Conservation (phyloP, 2,113 vertebrate species). For the Xyliphius kryptos region DNA sequence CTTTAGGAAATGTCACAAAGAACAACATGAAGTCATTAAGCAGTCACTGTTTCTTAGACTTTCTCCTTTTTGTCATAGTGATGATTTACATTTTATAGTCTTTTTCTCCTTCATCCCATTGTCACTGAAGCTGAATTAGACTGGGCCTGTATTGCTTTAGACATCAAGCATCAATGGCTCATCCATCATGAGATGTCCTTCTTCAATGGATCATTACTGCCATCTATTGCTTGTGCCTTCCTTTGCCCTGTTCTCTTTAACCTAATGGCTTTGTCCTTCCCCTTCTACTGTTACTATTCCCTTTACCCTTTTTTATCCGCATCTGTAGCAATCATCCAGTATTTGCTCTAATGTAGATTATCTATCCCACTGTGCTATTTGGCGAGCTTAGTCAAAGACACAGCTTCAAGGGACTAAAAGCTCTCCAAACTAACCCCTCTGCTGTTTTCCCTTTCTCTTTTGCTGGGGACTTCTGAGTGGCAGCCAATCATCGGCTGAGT, state of each 20-base stretch:
- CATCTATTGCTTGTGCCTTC: slow-evolving; percentile 36
- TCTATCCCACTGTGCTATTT: slow-evolving; percentile 49
- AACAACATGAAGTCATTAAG: slow-evolving; percentile 1
- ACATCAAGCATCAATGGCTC: slow-evolving; percentile 55
- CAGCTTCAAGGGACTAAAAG: slow-evolving; percentile 53
- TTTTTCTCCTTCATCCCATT: slow-evolving; percentile 59
- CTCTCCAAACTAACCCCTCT: slow-evolving; percentile 34
- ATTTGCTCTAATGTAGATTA: slow-evolving; percentile 46
- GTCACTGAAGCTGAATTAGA: slow-evolving; percentile 66
- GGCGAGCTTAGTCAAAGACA: slow-evolving; percentile 38
- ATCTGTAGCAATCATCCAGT: slow-evolving; percentile 28
- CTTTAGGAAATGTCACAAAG: slow-evolving; percentile 28
- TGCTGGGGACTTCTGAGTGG: slow-evolving; percentile 69
- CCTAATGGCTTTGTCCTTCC: background rate
- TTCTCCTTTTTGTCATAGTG: slow-evolving; percentile 12
- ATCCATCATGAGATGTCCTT: slow-evolving; percentile 48
- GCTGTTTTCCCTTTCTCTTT: slow-evolving; percentile 47
- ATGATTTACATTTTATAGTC: slow-evolving; percentile 65
- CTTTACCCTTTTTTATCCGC: slow-evolving; percentile 9
- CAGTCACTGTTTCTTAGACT: background rate
- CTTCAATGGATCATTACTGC: slow-evolving; percentile 39
- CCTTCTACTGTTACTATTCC: too few species aligned
- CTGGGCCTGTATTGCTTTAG: slow-evolving; percentile 53
- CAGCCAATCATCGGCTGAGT: slow-evolving; percentile 69
- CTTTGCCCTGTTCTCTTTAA: slow-evolving; percentile 17